Evolutionary conservation across 2,888 invertebrate genomes (phyloP), one percentile per base, ranked within the genome.

Genomic region (Stomorhina lunata): DNA sequence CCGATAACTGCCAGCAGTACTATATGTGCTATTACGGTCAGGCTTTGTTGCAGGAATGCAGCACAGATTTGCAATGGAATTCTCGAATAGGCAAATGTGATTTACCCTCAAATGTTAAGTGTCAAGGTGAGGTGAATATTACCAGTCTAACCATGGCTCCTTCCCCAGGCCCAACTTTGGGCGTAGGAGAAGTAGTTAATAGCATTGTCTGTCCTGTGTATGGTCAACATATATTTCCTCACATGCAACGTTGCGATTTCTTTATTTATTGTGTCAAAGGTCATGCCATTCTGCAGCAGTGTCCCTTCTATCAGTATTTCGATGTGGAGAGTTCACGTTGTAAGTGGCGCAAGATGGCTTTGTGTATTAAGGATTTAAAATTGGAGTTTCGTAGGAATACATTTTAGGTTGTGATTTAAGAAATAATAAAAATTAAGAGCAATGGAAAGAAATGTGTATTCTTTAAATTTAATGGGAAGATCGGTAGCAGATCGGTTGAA

Each of bases 191-290:
- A n/a, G n/a, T n/a, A n/a, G n/a, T 7, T n/a, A 71, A 55, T 4
- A 84, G 68, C 12, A 83, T 85, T 22, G 84, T 85, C 50, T 90
- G 90, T 27, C 90, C 90, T 0, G 48, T 84, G 29, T 86, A 88
- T 82, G 90, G 89, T 0, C 87, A 90, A 50, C 90, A 90, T 76
- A 81, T 90, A 29, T 89, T 88, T 83, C 89, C 90, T 0, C 90
- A 91, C 80, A 90, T 90, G 86, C 83, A 86, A 12, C 88, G 89
- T 29, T 91, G 91, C 68, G 87, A 89, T 32, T 90, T 87, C 71
- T 91, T 90, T 66, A 90, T 90, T 27, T 90, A 88, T 65, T 91
- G 91, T 68, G 87, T 90, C 2, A 89, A 90, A 59, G 91, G 91
- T 1, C 87, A 88, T 81, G 88, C 88, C n/a, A 87, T 88, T 2